Evolutionary conservation across 2,888 invertebrate genomes (phyloP).

Genomic region (Chymomyza fuscimana): DNA sequence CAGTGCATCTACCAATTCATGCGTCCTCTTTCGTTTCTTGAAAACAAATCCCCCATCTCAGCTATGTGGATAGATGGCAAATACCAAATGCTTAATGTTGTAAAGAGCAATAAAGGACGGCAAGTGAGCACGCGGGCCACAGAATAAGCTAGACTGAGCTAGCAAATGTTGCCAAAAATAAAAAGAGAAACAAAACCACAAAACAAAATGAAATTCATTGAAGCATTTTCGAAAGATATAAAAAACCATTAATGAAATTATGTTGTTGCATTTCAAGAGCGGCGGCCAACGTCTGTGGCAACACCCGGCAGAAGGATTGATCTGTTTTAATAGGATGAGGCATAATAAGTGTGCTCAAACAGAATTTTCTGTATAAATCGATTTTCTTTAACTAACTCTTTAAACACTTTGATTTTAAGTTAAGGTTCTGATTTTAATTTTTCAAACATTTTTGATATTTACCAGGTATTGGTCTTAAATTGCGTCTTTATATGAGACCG

Average conservation of each 20-base stretch:
- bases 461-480: too few relatives aligned
- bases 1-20: neutral
- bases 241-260: constrained; percentile 64
- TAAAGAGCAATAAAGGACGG: constrained; percentile 50
- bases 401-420: too few relatives aligned
- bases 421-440: too few relatives aligned
- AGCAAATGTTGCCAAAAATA: constrained; percentile 3
- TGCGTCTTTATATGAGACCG: too few relatives aligned
- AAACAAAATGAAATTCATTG: constrained; percentile 50
- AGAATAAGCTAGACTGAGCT: neutral
- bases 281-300: neutral
- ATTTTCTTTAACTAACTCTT: too few relatives aligned
- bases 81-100: constrained; percentile 66
- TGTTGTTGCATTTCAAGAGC: constrained; percentile 36
- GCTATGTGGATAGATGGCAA: constrained; percentile 50
- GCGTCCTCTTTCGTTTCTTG: neutral
- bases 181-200: constrained; percentile 31
- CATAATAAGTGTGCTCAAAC: too few relatives aligned
- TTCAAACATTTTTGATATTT: too few relatives aligned
- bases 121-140: neutral
- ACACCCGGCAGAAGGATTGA: neutral
- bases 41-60: neutral
- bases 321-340: neutral
- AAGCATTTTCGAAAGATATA: constrained; percentile 51
- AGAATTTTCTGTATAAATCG: too few relatives aligned